phyloP scores from a whole-genome alignment of 2,888 invertebrate genomes.

The Pollenia griseotomentosa region DNA sequence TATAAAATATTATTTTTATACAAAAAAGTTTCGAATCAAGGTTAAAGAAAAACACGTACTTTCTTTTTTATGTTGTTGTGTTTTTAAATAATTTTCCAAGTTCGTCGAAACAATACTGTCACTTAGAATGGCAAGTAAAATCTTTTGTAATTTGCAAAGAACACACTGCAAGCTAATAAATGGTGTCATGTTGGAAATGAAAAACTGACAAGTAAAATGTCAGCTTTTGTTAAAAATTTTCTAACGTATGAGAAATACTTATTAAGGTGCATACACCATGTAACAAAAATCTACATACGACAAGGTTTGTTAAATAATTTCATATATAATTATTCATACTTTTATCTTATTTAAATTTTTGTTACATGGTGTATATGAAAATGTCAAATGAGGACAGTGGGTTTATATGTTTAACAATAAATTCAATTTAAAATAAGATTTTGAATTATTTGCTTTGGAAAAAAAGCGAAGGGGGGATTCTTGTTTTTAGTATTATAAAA shows the following conservation, averaged over 20 bases:
- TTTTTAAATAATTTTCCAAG: neutral
- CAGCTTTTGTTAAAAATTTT: constrained; percentile 13
- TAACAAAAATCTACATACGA: too few species aligned
- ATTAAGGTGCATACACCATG: neutral
- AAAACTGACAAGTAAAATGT: neutral
- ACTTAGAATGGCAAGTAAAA: neutral
- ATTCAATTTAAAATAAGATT: too few species aligned
- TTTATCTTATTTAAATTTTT: too few species aligned
- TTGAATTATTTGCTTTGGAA: too few species aligned
- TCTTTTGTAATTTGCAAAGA: neutral
- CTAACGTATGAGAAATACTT: neutral
- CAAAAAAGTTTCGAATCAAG: neutral
- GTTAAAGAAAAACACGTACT: neutral
- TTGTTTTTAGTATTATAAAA: too few species aligned
- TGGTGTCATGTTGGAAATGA: neutral
- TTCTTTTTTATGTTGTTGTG: neutral
- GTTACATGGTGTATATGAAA: too few species aligned
- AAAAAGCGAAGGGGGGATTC: too few species aligned
- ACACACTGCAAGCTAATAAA: neutral
- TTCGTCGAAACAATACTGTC: neutral
- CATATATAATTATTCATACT: too few species aligned
- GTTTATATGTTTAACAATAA: too few species aligned
- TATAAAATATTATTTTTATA: too few species aligned
- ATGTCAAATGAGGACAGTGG: too few species aligned
- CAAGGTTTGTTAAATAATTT: too few species aligned